Conservation (phyloP, 1,140 invertebrate species). For the Drosophila funebris region DNA sequence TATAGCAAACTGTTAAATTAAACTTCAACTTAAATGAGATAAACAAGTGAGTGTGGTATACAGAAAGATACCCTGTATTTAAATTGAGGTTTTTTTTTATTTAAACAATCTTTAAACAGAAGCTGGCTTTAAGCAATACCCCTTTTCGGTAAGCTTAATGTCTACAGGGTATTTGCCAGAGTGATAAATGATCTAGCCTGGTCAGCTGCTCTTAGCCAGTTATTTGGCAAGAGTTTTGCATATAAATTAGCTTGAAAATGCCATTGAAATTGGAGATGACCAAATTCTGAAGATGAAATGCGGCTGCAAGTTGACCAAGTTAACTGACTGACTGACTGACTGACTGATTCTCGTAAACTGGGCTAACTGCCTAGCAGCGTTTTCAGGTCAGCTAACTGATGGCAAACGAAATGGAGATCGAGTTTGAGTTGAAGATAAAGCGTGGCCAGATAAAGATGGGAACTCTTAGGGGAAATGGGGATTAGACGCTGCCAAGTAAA, state of each 20-base stretch:
- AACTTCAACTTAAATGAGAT: no score
- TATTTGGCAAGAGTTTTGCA: conserved; percentile 73
- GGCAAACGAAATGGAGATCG: conserved; percentile 60
- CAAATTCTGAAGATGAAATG: conserved; percentile 15
- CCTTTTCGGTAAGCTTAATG: no score
- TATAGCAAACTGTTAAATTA: no score
- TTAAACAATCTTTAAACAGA: no score
- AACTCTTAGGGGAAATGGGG: not conserved
- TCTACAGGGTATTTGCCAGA: conserved; percentile 12
- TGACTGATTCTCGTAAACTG: conserved; percentile 52
- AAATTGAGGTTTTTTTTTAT: no score
- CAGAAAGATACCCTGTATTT: no score
- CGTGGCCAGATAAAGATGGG: not conserved
- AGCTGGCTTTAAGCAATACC: no score
- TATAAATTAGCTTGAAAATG: conserved; percentile 75
- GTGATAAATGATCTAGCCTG: conserved; percentile 75
- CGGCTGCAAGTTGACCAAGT: conserved; percentile 4
- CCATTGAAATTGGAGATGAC: conserved; percentile 57
- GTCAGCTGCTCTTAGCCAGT: conserved; percentile 54
- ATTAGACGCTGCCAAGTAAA: conserved; percentile 60
- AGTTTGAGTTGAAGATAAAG: conserved; percentile 18
- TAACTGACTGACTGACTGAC: conserved; percentile 28
- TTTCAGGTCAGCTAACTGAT: conserved; percentile 73
- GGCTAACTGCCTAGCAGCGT: conserved; percentile 59
- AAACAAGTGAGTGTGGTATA: no score